Evolutionary conservation across 2,797 vertebrate genomes (phyloP).

Genomic region (Sparidentex hasta): DNA sequence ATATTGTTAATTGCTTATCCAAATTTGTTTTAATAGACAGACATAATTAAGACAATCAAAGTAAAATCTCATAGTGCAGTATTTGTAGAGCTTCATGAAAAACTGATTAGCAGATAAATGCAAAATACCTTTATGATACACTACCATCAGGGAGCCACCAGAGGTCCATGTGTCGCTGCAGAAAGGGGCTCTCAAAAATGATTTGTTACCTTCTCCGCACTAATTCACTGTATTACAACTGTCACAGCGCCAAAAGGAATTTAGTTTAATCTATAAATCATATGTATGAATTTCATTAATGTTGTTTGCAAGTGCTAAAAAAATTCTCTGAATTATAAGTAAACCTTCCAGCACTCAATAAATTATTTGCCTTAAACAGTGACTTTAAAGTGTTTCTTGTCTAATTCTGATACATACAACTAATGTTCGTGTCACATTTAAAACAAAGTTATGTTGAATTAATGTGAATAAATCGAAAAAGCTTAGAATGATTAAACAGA

Average conservation of each 20-base stretch:
- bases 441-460: no score
- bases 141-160: constrained; percentile 49
- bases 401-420: no score
- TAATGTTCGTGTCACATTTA: no score
- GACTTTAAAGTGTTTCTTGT: no score
- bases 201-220: neutral
- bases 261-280: neutral
- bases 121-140: constrained; percentile 10
- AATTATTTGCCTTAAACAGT: no score
- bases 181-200: neutral
- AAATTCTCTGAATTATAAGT: neutral
- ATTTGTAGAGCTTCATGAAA: neutral
- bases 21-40: neutral
- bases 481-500: no score
- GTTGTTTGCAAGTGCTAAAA: neutral
- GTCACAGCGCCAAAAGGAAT: neutral
- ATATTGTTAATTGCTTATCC: neutral
- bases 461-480: no score
- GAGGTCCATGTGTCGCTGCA: constrained; percentile 53
- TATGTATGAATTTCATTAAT: neutral
- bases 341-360: no score
- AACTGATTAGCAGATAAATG: neutral
- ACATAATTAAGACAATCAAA: neutral
- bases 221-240: neutral
- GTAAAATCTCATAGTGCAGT: neutral